Percentiles rank a stretch among this genome's conserved stretches.
Evolutionary conservation across 2,113 vertebrate genomes (phyloP).

Genomic region (Toxotes chatareus): DNA sequence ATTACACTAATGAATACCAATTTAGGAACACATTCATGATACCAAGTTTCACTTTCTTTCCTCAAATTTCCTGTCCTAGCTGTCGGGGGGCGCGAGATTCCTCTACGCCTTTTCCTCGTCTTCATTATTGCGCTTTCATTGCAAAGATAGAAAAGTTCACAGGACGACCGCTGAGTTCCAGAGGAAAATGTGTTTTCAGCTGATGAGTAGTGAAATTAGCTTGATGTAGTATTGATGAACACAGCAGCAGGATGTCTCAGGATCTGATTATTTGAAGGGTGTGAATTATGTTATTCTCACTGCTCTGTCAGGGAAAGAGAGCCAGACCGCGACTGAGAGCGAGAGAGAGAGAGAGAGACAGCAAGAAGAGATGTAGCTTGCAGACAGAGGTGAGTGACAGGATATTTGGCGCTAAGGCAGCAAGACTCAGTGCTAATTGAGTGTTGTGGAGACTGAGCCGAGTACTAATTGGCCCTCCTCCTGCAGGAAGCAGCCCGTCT

Average conservation of each 20-base stretch:
- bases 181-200: slow-evolving; percentile 61
- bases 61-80: slow-evolving; percentile 32
- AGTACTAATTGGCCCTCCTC: slow-evolving; percentile 73
- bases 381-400: slow-evolving; percentile 86
- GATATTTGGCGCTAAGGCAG: slow-evolving; percentile 75
- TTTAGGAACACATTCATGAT: slow-evolving; percentile 46
- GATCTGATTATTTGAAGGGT: slow-evolving; percentile 71
- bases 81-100: slow-evolving; percentile 38
- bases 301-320: slow-evolving; percentile 44
- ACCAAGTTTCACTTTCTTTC: slow-evolving; percentile 42
- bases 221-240: slow-evolving; percentile 71
- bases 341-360: slow-evolving; percentile 75
- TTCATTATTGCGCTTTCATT: slow-evolving; percentile 66
- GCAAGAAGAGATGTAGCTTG: slow-evolving; percentile 57
- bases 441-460: slow-evolving; percentile 64
- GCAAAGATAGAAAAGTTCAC: slow-evolving; percentile 49
- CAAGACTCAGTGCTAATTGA: slow-evolving; percentile 72
- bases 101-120: slow-evolving; percentile 33
- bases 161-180: slow-evolving; percentile 63
- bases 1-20: slow-evolving; percentile 58
- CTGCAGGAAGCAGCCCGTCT: slow-evolving; percentile 64
- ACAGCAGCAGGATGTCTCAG: slow-evolving; percentile 66
- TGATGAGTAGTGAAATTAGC: slow-evolving; percentile 71
- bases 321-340: slow-evolving; percentile 33
- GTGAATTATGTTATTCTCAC: slow-evolving; percentile 62